Evolutionary conservation across 2,113 vertebrate genomes (phyloP), one percentile per base, ranked within the genome.

Genomic region (Ahaetulla prasina): DNA sequence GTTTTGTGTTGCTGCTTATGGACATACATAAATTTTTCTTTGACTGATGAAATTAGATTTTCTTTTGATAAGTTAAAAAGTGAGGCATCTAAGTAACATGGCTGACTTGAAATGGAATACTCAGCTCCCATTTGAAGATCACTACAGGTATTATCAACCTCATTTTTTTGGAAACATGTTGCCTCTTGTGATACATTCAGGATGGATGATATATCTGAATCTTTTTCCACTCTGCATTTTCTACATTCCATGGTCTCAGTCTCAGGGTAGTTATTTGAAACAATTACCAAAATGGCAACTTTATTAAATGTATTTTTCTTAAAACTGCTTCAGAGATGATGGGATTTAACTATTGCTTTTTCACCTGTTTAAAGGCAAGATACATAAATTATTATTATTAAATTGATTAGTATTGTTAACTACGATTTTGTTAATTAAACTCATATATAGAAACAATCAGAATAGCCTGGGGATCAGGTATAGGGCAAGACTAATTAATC

Each of bases 361-460:
- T 74, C 90, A 93, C 95, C 96, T 96, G 93, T 84, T 94, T 39
- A 86, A 92, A 94, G 95, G 94, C 1, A 90, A 91, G 49, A 88
- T 60, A 92, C 87, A 20, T 85, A 88, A 0, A 4, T 89, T 49
- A 90, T 89, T 49, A 90, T 89, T 55, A 5, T 50, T 50, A 50
- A 50, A 50, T 50, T 50, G 86, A 63, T 22, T 45, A 2, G 23
- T 49, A n/a, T 22, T 43, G 43, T 57, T 47, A 8, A 35, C 60
- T 63, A 16, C 1, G 25, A 22, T 85, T 87, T 14, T 47, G n/a
- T 8, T 18, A 84, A 86, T 20, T 54, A 91, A 49, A 35, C 22
- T n/a, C 9, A 20, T 23, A 47, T 8, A 47, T 4, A 22, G 22
- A 39, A 74, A 68, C 54, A 43, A 39, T 22, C 18, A 89, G 35